Conservation (phyloP, 2,888 invertebrate genomes). For the Horisme vitalbata region DNA sequence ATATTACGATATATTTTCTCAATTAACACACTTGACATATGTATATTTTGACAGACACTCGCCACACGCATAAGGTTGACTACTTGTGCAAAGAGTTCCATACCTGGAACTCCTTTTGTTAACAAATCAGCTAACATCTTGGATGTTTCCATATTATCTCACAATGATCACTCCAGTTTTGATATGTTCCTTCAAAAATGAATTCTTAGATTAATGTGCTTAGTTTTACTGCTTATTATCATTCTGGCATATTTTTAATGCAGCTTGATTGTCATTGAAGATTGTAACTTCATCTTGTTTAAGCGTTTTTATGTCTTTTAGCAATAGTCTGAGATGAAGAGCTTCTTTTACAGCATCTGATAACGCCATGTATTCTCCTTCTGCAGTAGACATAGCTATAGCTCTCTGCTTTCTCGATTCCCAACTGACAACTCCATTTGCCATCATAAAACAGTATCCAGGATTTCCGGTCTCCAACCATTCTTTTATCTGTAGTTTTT, state of each 20-base stretch:
- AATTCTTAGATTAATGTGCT: background rate
- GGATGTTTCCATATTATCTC: background rate
- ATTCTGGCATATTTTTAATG: background rate
- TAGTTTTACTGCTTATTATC: background rate
- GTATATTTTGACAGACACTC: too few species aligned
- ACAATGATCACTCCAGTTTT: background rate
- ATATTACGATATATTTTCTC: too few species aligned
- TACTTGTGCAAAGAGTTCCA: too few species aligned
- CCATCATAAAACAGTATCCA: conserved; percentile 7
- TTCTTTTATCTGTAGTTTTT: too few species aligned
- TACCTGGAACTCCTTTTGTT: background rate
- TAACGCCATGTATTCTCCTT: background rate
- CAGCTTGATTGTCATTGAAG: background rate
- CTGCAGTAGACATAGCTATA: background rate
- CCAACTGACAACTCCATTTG: conserved; percentile 6
- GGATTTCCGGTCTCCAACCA: conserved; percentile 5
- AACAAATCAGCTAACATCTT: background rate
- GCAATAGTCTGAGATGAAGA: background rate
- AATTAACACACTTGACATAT: too few species aligned
- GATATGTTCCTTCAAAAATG: background rate
- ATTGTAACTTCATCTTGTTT: background rate
- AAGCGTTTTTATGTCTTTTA: background rate
- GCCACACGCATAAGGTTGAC: too few species aligned
- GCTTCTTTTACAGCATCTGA: conserved; percentile 9
- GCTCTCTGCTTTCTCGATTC: background rate